These are phyloP conservation scores for Paracentrotus lividus DNA, from an alignment of 53 echinoderm and acorn worm genomes.

Conservation along the genomic window DNA sequence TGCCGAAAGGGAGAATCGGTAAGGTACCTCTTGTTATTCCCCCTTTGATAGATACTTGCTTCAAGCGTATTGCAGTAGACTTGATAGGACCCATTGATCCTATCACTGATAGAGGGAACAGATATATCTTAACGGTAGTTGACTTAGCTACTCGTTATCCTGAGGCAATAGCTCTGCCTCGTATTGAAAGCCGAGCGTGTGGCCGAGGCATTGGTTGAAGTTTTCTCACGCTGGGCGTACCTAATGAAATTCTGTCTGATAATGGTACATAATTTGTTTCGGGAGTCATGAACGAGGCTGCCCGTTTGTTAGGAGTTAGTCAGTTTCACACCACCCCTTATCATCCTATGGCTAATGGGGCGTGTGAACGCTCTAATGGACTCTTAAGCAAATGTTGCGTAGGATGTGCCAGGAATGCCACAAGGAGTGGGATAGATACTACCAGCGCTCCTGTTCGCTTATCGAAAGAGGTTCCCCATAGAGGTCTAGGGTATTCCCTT, in stretches of 20 bases:
- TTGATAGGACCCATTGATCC: conserved; percentile 43
- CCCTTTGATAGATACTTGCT: neutral
- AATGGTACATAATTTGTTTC: conserved; percentile 71
- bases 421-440: conserved; percentile 71
- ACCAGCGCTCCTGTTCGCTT: conserved; percentile 70
- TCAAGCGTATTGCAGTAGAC: conserved; percentile 13
- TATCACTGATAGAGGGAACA: conserved; percentile 7
- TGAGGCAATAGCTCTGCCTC: neutral
- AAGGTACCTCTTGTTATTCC: neutral
- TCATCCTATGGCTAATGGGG: conserved; percentile 59
- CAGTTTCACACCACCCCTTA: conserved; percentile 69
- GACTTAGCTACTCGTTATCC: conserved; percentile 27
- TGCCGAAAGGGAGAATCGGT: neutral
- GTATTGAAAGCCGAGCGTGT: neutral
- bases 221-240: no score
- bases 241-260: conserved; percentile 74
- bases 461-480: conserved; percentile 68
- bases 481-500: conserved; percentile 65
- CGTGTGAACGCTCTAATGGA: conserved; percentile 68
- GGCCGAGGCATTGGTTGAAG: neutral
- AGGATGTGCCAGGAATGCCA: conserved; percentile 66
- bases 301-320: conserved; percentile 47
- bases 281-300: conserved; percentile 65
- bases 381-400: conserved; percentile 73
- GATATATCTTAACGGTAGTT: neutral